Base-by-base conservation (phyloP, 2,888 invertebrate genomes). In the Siphlonurus alternatus region DNA sequence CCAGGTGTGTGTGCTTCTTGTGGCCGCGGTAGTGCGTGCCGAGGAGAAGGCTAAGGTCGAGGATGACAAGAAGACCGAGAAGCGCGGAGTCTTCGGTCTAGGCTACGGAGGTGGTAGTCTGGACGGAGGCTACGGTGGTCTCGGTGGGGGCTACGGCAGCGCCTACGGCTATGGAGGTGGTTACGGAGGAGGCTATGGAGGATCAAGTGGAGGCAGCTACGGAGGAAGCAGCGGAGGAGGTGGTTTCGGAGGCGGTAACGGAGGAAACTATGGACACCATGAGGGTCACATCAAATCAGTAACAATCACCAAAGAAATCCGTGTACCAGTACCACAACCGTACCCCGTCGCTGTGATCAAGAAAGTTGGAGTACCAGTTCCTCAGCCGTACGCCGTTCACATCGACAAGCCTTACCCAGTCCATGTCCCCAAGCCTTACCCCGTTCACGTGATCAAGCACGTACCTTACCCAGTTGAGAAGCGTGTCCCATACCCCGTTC, bases 391-490 rank as follows among this genome's bases (percentile, higher is more conserved):
- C 2, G 81, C 85, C 63, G 80, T 89, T 0, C 82, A 81, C 2
- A 83, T 83, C 20, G 87, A 87, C 75, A 83, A 86, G 75, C 69
- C 72, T 23, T 71, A 71, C 59, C 71, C 72, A 7, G 70, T 72
- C 2, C 71, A 71, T 63, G 71, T 86, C 54, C 80, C 84, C 77
- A 85, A 84, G 74, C 67, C 67, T 15, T 67, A 67, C 61, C 66
- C 67, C 3, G 68, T 69, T 2, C 66, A 66, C 15, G 67, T 69
- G 10, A 66, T 66, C 54, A 69, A 69, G 25, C 88, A 88, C 66
- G 84, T 84, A 75, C 87, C 88, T 72, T 88, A 88, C 7, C 74
- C 76, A 65, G 74, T 81, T 2, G 78, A 79, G 63, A 77, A 77
- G 69, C 76, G 71, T 23, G 79, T 80, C 20, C 78, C 81, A 64